Base-by-base conservation (phyloP, 2,113 vertebrate species). In the Etheostoma spectabile region DNA sequence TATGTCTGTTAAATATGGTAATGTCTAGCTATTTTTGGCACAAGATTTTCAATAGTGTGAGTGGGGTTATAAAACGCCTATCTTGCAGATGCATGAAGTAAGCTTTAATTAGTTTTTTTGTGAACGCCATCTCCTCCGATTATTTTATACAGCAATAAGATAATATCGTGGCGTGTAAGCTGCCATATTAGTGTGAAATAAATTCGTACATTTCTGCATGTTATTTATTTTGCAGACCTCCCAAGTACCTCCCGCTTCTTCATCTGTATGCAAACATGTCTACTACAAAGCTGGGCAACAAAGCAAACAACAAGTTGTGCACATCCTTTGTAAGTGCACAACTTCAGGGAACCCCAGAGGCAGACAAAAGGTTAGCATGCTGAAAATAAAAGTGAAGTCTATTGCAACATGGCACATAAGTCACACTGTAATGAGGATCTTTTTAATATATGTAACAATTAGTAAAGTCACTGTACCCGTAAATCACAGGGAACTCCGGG, bases 401-500 rank as follows among this genome's bases (percentile, higher is more conserved):
- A 48, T 30, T 46, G 64, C 80, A 80, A 80, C 42, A 15, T 72
- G 64, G 67, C 80, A 86, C 87, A 88, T 91, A 85, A 88, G 76
- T 93, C 88, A 90, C 68, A 30, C 83, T 80, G 87, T 88, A 89
- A 89, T 74, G 76, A 84, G 87, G 78, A 85, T 75, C 75, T 83
- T 82, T 92, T 85, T 86, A 93, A 92, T 92, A 88, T 91, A 92
- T 91, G 86, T 85, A 92, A 94, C 92, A 94, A 94, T 94, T 91
- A 95, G 90, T 75, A 87, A 91, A 86, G 86, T 89, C 73, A 86
- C 86, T 59, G 70, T 70, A 87, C 82, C 86, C 90, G 85, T 93
- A 93, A 89, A 95, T 92, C 89, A 93, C 75, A 46, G 59, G 51
- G 38, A 86, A 83, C 83, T 82, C 85, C 49, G 24, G 73, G 63